These are phyloP conservation scores for Hirundo rustica DNA, from an alignment of 2,797 vertebrate genomes.

Conservation along the genomic window DNA sequence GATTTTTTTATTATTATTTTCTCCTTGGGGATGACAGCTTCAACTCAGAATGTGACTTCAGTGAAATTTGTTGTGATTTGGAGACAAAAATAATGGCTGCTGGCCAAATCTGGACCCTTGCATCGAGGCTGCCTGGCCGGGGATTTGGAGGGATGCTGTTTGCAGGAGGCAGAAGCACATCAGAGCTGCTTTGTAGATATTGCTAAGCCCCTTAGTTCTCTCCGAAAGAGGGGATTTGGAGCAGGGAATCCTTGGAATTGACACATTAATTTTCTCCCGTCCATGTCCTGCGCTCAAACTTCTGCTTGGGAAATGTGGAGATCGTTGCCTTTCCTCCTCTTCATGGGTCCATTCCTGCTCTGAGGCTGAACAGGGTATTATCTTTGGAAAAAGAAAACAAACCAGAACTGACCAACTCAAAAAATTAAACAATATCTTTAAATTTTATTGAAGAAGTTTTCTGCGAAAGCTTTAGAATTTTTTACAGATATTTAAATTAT, in stretches of 20 bases:
- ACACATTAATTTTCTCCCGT: not conserved
- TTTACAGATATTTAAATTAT: not conserved
- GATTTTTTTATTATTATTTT: not conserved
- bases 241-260: not conserved
- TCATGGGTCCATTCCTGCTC: accelerated
- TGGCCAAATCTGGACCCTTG: not conserved
- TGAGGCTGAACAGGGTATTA: accelerated
- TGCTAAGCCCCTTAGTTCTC: conserved; percentile 1
- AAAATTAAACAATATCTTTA: not conserved
- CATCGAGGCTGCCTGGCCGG: not conserved
- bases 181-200: not conserved
- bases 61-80: not conserved
- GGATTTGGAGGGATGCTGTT: not conserved
- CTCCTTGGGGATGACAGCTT: not conserved
- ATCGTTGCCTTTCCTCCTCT: accelerated
- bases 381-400: not conserved
- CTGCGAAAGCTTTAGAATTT: accelerated
- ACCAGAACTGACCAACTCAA: accelerated
- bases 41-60: not conserved
- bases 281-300: not conserved
- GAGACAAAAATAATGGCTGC: not conserved
- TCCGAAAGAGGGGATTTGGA: not conserved
- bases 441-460: not conserved
- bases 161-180: not conserved
- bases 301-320: not conserved